phyloP scores from a whole-genome alignment of 1,140 invertebrate species.

The Lucilia cuprina region DNA sequence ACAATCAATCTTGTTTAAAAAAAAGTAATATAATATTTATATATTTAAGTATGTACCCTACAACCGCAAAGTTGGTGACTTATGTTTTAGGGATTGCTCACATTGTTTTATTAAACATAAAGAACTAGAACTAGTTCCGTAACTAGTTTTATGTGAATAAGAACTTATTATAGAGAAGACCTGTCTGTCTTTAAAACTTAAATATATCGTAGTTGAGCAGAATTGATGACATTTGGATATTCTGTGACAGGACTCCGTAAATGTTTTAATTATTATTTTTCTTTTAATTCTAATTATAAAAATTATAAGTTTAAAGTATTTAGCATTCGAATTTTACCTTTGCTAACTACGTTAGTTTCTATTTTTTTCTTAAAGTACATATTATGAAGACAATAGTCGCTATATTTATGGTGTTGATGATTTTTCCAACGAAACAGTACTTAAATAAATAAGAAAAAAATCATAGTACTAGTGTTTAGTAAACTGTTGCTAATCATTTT shows the following conservation, averaged over 20 bases:
- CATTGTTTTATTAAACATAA: too few relatives aligned
- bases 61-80: not conserved
- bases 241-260: too few relatives aligned
- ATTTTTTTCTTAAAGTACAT: not conserved
- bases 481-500: constrained; percentile 5
- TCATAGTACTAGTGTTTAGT: not conserved
- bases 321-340: not conserved
- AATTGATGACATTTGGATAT: too few relatives aligned
- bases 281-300: too few relatives aligned
- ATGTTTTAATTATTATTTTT: too few relatives aligned
- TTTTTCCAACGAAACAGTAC: not conserved
- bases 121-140: too few relatives aligned
- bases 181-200: too few relatives aligned
- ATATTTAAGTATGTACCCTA: not conserved
- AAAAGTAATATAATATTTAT: not conserved
- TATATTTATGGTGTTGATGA: not conserved
- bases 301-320: too few relatives aligned
- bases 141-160: too few relatives aligned
- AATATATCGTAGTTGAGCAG: too few relatives aligned
- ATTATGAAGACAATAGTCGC: not conserved
- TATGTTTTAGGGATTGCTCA: too few relatives aligned
- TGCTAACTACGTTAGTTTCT: not conserved
- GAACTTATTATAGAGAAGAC: too few relatives aligned
- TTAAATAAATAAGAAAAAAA: not conserved
- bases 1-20: not conserved